These are phyloP conservation scores for Nomada lathburiana DNA, from an alignment of 2,888 invertebrate genomes.

Conservation along the genomic window DNA sequence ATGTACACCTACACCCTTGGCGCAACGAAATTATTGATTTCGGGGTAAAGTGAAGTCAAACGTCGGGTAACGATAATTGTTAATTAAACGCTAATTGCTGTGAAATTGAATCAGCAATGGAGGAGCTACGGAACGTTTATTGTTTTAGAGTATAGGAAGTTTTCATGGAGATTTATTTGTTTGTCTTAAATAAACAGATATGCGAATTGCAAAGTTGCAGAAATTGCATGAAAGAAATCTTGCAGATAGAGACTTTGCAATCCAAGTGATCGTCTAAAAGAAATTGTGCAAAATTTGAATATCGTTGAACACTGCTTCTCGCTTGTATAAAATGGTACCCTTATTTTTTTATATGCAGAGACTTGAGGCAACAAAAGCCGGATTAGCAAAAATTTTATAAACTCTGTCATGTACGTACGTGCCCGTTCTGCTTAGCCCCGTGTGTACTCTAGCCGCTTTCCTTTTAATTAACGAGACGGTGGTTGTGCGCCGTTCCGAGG, in stretches of 20 bases:
- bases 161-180: not conserved
- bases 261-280: constrained; percentile 15
- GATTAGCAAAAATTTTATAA: constrained; percentile 23
- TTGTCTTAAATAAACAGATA: too few species aligned
- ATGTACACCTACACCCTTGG: too few species aligned
- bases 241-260: not conserved
- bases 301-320: constrained; percentile 6
- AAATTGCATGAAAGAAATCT: not conserved
- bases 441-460: constrained; percentile 4
- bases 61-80: constrained; percentile 7
- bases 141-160: not conserved
- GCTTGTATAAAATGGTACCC: not conserved
- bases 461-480: constrained; percentile 44
- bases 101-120: not conserved
- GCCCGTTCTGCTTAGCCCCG: not conserved
- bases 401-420: not conserved
- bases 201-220: too few species aligned
- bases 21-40: not conserved
- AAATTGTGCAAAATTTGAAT: constrained; percentile 1
- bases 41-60: not conserved
- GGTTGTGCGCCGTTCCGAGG: constrained; percentile 16
- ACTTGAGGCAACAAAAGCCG: constrained; percentile 14
- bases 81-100: constrained; percentile 36
- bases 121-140: not conserved
- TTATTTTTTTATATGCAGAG: constrained; percentile 14